These are phyloP conservation scores for Dryadula phaetusa DNA, from an alignment of 2,888 invertebrate genomes.

Conservation along the genomic window DNA sequence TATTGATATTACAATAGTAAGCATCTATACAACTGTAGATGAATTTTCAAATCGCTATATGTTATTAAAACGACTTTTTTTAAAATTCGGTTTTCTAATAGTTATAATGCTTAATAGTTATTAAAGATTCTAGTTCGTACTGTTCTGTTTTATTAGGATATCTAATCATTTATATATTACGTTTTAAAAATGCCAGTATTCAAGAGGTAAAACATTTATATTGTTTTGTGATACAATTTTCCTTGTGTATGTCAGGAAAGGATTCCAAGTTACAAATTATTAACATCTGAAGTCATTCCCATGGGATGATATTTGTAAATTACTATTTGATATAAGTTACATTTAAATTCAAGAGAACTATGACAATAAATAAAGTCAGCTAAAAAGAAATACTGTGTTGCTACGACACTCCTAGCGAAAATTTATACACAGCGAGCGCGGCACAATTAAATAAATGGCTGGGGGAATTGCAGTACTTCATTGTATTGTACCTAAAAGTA, in stretches of 20 bases:
- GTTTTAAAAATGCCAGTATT: not conserved
- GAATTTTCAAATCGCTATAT: too few species aligned
- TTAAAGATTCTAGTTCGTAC: not conserved
- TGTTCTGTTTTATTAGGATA: not conserved
- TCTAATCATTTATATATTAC: not conserved
- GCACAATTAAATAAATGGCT: constrained; percentile 17
- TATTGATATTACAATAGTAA: not conserved
- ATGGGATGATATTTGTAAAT: not conserved
- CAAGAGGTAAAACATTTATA: not conserved
- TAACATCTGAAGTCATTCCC: too few species aligned
- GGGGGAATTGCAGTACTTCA: not conserved
- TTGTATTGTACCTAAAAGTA: not conserved
- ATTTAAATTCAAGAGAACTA: not conserved
- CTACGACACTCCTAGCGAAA: constrained; percentile 4
- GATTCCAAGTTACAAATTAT: too few species aligned
- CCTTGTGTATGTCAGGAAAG: too few species aligned
- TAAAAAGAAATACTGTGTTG: constrained; percentile 1
- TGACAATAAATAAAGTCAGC: not conserved
- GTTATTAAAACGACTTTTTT: too few species aligned
- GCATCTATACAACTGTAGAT: too few species aligned
- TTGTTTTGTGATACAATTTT: too few species aligned
- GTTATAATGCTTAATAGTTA: too few species aligned
- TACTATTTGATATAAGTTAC: not conserved
- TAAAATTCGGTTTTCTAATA: too few species aligned
- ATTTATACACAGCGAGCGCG: constrained; percentile 8